Conservation (phyloP, 2,888 invertebrate species). For the Volucella bombylans region DNA sequence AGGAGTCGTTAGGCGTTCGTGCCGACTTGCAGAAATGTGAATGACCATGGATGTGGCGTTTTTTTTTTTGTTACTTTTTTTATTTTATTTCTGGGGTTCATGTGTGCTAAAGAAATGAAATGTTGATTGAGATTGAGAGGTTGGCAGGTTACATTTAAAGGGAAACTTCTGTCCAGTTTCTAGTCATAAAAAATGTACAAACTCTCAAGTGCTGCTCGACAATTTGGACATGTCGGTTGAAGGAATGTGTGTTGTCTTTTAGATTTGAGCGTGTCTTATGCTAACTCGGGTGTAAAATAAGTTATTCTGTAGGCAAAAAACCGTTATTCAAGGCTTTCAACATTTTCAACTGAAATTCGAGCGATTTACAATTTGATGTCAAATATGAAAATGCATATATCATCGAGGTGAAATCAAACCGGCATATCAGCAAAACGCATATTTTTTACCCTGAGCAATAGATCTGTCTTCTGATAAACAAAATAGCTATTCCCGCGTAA, state of each 20-base stretch:
- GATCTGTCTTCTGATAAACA: no score
- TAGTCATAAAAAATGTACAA: conserved; percentile 48
- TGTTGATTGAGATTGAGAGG: conserved; percentile 58
- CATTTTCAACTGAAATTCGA: no score
- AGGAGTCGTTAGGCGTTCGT: conserved; percentile 56
- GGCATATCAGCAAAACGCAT: no score
- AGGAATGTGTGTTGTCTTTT: conserved; percentile 2
- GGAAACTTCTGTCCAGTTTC: conserved; percentile 41
- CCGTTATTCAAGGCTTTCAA: no score
- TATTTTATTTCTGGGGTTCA: not conserved
- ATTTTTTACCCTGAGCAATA: no score
- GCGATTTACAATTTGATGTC: no score
- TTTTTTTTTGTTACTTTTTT: conserved; percentile 41
- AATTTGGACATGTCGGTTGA: conserved; percentile 28
- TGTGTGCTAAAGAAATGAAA: conserved; percentile 65
- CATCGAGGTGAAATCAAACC: no score
- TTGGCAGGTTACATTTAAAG: conserved; percentile 55
- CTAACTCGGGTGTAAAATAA: no score
- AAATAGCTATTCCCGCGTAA: no score
- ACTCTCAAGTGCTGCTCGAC: conserved; percentile 32
- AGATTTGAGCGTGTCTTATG: not conserved
- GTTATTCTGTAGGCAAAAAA: no score
- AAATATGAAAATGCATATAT: no score
- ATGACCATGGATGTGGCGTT: conserved; percentile 37
- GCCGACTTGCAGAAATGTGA: conserved; percentile 57